These are phyloP conservation scores for Limanda limanda DNA, from an alignment of 2,113 vertebrate species.

Conservation along the genomic window DNA sequence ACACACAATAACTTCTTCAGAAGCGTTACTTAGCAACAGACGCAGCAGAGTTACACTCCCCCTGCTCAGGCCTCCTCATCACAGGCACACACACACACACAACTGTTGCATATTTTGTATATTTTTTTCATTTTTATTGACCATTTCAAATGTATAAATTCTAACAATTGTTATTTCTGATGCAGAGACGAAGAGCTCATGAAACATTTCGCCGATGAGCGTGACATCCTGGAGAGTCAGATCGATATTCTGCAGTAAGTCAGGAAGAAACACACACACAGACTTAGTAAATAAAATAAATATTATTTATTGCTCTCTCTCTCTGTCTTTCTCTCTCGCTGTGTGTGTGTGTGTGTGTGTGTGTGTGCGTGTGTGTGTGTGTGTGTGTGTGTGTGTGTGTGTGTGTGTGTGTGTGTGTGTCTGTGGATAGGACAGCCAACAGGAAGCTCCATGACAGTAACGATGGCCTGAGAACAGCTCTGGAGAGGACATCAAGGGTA, in stretches of 20 bases:
- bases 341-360: conserved; percentile 20
- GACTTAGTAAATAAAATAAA: no score
- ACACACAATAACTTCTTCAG: conserved; percentile 66
- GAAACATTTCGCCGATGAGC: conserved; percentile 90
- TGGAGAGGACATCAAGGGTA: conserved; percentile 66
- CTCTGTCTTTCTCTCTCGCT: background rate
- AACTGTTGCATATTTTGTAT: no score
- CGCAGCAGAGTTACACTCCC: conserved; percentile 55
- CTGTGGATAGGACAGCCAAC: conserved; percentile 67
- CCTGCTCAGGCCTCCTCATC: background rate
- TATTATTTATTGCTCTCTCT: no score
- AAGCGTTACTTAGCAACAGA: conserved; percentile 75
- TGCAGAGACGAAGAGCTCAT: conserved; percentile 92
- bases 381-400: conserved; percentile 14
- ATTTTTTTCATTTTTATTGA: background rate
- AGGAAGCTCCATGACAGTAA: conserved; percentile 79
- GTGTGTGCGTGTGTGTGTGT: background rate
- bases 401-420: conserved; percentile 5
- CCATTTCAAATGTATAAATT: background rate
- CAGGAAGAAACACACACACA: conserved; percentile 8
- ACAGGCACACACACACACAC: background rate
- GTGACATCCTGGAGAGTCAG: conserved; percentile 91
- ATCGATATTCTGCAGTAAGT: conserved; percentile 97
- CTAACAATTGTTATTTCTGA: no score
- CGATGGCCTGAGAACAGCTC: conserved; percentile 62